phyloP scores from a whole-genome alignment of 2,888 invertebrate species.

The Euzophera pinguis region DNA sequence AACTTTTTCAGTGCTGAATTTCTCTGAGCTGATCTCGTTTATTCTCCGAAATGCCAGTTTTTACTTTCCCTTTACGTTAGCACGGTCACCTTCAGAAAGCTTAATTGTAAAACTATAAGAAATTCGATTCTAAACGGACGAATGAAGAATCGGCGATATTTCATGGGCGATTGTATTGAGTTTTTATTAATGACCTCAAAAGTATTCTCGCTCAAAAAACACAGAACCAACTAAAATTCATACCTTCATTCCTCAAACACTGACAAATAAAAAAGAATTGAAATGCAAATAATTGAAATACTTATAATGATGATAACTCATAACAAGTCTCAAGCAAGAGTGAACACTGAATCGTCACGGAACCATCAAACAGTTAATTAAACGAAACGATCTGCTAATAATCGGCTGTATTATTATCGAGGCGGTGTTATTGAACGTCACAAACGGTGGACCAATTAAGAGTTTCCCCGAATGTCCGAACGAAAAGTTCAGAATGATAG shows the following conservation, averaged over 20 bases:
- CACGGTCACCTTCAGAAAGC: conserved; percentile 73
- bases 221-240: too few species aligned
- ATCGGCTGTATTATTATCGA: conserved; percentile 69
- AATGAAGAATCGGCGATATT: conserved; percentile 48
- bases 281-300: conserved; percentile 1
- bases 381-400: conserved; percentile 71
- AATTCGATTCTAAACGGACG: conserved; percentile 51
- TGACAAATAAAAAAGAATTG: not conserved
- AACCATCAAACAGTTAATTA: conserved; percentile 56
- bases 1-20: conserved; percentile 66
- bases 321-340: conserved; percentile 16
- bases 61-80: conserved; percentile 56
- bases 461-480: conserved; percentile 74
- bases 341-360: conserved; percentile 32
- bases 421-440: conserved; percentile 72
- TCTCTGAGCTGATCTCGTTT: conserved; percentile 67
- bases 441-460: conserved; percentile 77
- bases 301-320: conserved; percentile 13
- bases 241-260: too few species aligned
- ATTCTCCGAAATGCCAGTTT: conserved; percentile 70
- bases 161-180: conserved; percentile 36
- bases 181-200: not conserved
- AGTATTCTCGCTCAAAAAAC: not conserved
- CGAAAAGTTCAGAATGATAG: conserved; percentile 74
- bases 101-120: conserved; percentile 74